phyloP scores from a whole-genome alignment of 2,888 invertebrate genomes.

The Calliopum simillimum region DNA sequence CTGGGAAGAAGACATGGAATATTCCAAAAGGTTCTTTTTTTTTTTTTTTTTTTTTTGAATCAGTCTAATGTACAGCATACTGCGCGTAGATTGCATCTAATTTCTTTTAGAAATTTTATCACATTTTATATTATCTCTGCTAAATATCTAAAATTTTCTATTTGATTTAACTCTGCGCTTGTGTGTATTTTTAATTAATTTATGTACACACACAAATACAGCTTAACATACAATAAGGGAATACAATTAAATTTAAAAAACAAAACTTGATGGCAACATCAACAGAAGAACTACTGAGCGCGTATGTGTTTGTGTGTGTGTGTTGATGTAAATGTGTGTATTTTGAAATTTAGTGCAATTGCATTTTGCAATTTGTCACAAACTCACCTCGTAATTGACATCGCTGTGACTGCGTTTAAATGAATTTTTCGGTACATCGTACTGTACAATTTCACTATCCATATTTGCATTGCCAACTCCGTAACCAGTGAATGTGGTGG shows the following conservation, averaged over 20 bases:
- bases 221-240: neutral
- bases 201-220: neutral
- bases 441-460: slow-evolving; percentile 57
- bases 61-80: too few species aligned
- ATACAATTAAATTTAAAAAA: neutral
- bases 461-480: slow-evolving; percentile 47
- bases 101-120: too few species aligned
- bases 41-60: too few species aligned
- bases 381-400: slow-evolving; percentile 64
- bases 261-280: neutral
- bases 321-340: neutral
- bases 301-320: neutral
- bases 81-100: too few species aligned
- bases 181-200: slow-evolving; percentile 20
- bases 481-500: slow-evolving; percentile 46
- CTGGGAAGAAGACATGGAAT: too few species aligned
- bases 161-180: neutral
- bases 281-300: neutral
- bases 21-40: too few species aligned
- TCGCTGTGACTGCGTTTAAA: slow-evolving; percentile 59
- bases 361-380: neutral
- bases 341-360: neutral
- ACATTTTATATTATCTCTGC: neutral
- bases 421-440: slow-evolving; percentile 62
- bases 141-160: too few species aligned